These are phyloP conservation scores for Coreius guichenoti DNA, from an alignment of 2,797 vertebrate species.

Conservation along the genomic window DNA sequence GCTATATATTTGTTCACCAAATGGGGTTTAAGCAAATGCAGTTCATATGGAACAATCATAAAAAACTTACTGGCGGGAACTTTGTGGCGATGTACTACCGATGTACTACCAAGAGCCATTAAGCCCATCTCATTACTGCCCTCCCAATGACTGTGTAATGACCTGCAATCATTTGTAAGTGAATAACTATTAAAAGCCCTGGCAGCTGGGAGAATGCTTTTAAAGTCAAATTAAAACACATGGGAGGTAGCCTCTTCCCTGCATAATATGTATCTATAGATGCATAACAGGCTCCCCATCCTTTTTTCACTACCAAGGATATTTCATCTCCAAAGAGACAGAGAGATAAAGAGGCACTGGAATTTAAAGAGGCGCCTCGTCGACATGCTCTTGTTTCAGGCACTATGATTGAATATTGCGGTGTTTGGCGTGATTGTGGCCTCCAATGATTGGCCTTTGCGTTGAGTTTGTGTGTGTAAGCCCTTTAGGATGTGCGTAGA, in stretches of 20 bases:
- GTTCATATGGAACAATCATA: conserved; percentile 87
- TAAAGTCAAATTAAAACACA: conserved; percentile 90
- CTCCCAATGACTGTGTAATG: conserved; percentile 97
- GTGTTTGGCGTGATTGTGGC: conserved; percentile 34
- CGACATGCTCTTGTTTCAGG: conserved; percentile 55
- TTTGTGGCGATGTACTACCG: conserved; percentile 89
- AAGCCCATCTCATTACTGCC: conserved; percentile 93
- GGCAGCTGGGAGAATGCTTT: conserved; percentile 87
- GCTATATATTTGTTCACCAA: conserved; percentile 84
- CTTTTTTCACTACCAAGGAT: conserved; percentile 45
- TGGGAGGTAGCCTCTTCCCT: conserved; percentile 84
- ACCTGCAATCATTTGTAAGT: conserved; percentile 96
- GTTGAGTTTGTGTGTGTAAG: conserved; percentile 38
- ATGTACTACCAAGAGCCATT: conserved; percentile 91
- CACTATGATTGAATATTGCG: conserved; percentile 41
- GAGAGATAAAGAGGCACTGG: conserved; percentile 21
- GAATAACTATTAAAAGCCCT: conserved; percentile 96
- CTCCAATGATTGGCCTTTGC: conserved; percentile 23
- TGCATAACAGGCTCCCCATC: conserved; percentile 67
- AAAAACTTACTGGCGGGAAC: conserved; percentile 87
- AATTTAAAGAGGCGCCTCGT: conserved; percentile 19
- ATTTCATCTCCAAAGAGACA: conserved; percentile 53
- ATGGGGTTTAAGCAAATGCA: conserved; percentile 92
- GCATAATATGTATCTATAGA: conserved; percentile 82
- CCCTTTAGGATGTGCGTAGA: conserved; percentile 44